These are phyloP conservation scores for Silurus aristotelis DNA, from an alignment of 2,797 vertebrate species.

Conservation along the genomic window DNA sequence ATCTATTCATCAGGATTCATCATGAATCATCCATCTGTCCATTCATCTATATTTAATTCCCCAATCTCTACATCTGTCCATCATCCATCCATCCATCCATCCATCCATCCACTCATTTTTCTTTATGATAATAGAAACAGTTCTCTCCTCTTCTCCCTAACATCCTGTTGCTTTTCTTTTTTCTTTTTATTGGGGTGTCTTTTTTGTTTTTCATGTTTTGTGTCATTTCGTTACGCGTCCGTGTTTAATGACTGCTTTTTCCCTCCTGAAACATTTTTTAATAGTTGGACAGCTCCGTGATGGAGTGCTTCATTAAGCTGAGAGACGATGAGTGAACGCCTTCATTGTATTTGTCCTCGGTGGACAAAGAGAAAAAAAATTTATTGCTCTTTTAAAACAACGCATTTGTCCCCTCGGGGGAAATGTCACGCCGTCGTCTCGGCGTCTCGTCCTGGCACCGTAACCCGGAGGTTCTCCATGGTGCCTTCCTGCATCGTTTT, in stretches of 20 bases:
- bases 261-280: not conserved
- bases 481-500: slow-evolving; percentile 51
- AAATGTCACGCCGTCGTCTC: slow-evolving; percentile 66
- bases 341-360: slow-evolving; percentile 76
- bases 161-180: not conserved
- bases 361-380: slow-evolving; percentile 68
- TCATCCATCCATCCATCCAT: not conserved
- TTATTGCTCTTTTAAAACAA: slow-evolving; percentile 69
- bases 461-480: slow-evolving; percentile 1
- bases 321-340: slow-evolving; percentile 78
- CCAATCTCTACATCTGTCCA: not conserved
- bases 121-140: not conserved
- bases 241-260: slow-evolving; percentile 5
- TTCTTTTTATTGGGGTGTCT: not conserved
- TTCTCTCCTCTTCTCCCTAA: not conserved
- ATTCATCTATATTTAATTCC: not conserved
- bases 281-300: slow-evolving; percentile 60
- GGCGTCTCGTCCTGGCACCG: too few relatives aligned
- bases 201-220: too few relatives aligned
- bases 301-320: slow-evolving; percentile 79
- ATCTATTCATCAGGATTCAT: not conserved
- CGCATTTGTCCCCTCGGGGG: slow-evolving; percentile 64
- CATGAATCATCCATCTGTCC: not conserved
- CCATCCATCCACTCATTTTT: not conserved
- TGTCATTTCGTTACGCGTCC: not conserved